These are phyloP conservation scores for Acanthornis magna DNA, from an alignment of 2,797 vertebrate genomes.

Conservation along the genomic window DNA sequence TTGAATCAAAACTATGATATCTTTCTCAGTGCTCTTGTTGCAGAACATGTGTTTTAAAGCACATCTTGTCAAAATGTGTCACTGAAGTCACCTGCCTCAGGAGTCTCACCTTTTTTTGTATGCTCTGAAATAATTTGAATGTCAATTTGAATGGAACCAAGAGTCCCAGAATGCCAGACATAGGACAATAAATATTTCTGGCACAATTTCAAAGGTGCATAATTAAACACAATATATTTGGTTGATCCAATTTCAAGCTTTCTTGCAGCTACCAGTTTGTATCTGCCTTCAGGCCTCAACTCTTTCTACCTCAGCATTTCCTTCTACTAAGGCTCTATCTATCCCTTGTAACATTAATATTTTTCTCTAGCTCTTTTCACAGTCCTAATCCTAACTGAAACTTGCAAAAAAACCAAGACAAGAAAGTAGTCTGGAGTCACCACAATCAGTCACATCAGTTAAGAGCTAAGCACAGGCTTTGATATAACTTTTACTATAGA, in stretches of 20 bases:
- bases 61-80: not conserved
- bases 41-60: not conserved
- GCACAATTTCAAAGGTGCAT: conserved; percentile 77
- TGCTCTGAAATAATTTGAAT: not conserved
- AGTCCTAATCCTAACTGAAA: not conserved
- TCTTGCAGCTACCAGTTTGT: not conserved
- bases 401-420: not conserved
- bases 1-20: not conserved
- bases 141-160: not conserved
- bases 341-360: not conserved
- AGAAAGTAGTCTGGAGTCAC: not conserved
- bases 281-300: not conserved
- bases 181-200: conserved; percentile 79
- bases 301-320: not conserved
- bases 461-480: not conserved
- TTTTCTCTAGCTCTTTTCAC: not conserved
- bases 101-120: not conserved
- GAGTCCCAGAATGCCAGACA: conserved; percentile 71
- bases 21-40: not conserved
- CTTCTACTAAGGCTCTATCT: not conserved
- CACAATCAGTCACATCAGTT: not conserved
- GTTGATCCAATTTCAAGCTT: not conserved
- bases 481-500: not conserved
- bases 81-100: not conserved
- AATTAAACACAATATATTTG: not conserved